Conservation (phyloP, 2,888 invertebrate species). For the Elysia crispata region DNA sequence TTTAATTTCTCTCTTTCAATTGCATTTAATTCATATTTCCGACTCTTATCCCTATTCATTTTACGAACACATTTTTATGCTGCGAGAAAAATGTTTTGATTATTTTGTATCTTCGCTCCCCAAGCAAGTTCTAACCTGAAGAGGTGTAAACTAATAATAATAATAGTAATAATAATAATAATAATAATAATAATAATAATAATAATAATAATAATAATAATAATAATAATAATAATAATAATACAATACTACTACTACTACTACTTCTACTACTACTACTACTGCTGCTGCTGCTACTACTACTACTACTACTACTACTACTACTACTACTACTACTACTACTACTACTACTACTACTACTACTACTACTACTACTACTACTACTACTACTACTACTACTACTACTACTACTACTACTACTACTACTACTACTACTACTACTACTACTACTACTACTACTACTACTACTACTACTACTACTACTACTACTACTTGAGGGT, state of each 20-base stretch:
- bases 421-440: constrained; percentile 9
- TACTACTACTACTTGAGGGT: not conserved
- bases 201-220: not conserved
- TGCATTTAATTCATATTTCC: too few relatives aligned
- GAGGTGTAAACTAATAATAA: too few relatives aligned
- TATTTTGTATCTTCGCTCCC: too few relatives aligned
- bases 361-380: not conserved
- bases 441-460: constrained; percentile 9
- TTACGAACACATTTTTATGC: too few relatives aligned
- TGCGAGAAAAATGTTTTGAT: too few relatives aligned
- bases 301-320: constrained; percentile 9
- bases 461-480: constrained; percentile 9
- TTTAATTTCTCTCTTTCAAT: too few relatives aligned
- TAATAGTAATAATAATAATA: not conserved
- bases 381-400: not conserved
- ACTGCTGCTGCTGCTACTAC: not conserved
- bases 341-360: not conserved
- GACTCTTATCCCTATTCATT: too few relatives aligned
- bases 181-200: not conserved
- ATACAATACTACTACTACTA: too few relatives aligned
- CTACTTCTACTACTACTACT: too few relatives aligned
- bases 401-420: constrained; percentile 9
- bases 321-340: not conserved
- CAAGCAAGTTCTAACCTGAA: too few relatives aligned
- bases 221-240: too few relatives aligned